phyloP scores from a whole-genome alignment of 2,797 vertebrate genomes.

The Tiaroga cobitis region DNA sequence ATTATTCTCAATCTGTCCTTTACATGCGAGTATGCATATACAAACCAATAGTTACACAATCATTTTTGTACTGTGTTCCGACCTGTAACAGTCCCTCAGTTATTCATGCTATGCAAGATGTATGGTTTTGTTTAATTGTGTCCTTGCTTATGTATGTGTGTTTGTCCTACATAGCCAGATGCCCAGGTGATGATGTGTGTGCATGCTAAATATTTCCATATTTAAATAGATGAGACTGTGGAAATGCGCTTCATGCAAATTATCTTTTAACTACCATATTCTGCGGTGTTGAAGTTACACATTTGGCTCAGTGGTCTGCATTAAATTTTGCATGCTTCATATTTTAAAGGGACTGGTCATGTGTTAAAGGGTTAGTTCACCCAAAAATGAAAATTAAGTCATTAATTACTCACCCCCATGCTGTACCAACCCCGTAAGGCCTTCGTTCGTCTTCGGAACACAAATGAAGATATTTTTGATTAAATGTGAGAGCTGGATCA shows the following conservation, averaged over 20 bases:
- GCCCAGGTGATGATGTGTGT: slow-evolving; percentile 15
- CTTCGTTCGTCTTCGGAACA: too few species aligned
- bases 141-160: slow-evolving; percentile 16
- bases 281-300: background rate
- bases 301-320: slow-evolving; percentile 4
- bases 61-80: background rate
- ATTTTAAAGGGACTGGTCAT: background rate
- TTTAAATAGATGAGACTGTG: slow-evolving; percentile 17
- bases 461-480: too few species aligned
- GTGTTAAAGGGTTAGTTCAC: too few species aligned
- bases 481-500: too few species aligned
- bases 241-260: slow-evolving; percentile 29
- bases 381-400: too few species aligned
- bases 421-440: too few species aligned
- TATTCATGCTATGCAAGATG: background rate
- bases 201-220: slow-evolving; percentile 16
- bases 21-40: background rate
- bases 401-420: too few species aligned
- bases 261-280: background rate
- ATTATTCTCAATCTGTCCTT: background rate
- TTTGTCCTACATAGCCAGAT: slow-evolving; percentile 38
- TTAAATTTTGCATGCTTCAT: background rate
- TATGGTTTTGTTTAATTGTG: slow-evolving; percentile 6
- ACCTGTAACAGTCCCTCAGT: background rate
- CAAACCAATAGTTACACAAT: background rate